A percentile compares a stretch with the other conserved stretches of the same genome.
phyloP scores from a whole-genome alignment of 2,797 vertebrate genomes.

The Cetoscarus ocellatus region DNA sequence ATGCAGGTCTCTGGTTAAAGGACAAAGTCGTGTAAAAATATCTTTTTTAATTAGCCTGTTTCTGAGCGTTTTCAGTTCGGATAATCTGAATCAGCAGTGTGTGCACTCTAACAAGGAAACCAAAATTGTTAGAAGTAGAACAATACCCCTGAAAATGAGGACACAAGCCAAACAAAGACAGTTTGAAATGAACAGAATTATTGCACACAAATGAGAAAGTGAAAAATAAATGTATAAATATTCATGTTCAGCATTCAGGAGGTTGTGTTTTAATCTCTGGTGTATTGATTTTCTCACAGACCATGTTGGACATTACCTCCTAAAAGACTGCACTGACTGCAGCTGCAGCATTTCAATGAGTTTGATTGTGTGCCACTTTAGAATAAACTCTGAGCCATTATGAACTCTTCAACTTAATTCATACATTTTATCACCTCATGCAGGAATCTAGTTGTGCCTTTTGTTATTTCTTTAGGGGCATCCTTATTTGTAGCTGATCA shows the following conservation, averaged over 20 bases:
- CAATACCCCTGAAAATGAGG: background rate
- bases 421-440: background rate
- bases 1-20: background rate
- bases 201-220: background rate
- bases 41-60: background rate
- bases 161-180: background rate
- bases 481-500: too few species aligned
- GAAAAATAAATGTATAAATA: background rate
- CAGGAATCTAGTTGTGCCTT: too few species aligned
- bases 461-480: too few species aligned
- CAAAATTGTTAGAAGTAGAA: background rate
- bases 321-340: background rate
- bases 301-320: background rate
- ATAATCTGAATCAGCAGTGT: background rate
- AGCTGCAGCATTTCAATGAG: conserved; percentile 18
- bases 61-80: background rate
- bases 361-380: background rate
- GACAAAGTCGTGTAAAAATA: background rate
- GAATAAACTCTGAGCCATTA: background rate
- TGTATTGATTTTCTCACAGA: conserved; percentile 20
- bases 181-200: background rate
- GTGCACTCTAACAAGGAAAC: background rate
- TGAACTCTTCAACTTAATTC: background rate
- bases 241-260: background rate
- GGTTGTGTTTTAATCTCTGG: background rate